Evolutionary conservation across 2,797 vertebrate genomes (phyloP).

Genomic region (Pelobates cultripes): DNA sequence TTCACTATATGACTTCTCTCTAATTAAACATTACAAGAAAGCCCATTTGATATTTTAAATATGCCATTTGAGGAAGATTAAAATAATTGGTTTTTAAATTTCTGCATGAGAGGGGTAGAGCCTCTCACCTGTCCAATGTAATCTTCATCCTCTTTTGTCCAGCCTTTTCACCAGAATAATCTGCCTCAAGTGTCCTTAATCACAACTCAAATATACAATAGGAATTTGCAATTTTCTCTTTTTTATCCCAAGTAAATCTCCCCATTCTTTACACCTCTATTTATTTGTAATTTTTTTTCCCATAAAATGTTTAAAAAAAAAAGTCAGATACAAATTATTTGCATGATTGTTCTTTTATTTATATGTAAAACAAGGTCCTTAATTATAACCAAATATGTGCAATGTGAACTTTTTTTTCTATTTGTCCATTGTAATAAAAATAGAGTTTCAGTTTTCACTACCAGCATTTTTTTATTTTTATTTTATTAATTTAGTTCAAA

Average conservation of each 20-base stretch:
- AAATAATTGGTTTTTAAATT: constrained; percentile 4
- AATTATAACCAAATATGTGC: no score
- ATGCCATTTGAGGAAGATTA: background rate
- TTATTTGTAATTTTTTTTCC: no score
- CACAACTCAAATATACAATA: constrained; percentile 30
- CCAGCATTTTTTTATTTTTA: no score
- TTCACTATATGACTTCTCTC: background rate
- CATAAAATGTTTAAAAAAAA: no score
- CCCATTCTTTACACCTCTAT: no score
- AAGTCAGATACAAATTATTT: no score
- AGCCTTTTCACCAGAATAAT: constrained; percentile 42
- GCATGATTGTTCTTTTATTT: no score
- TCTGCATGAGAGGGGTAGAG: constrained; percentile 33
- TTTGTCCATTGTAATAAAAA: no score
- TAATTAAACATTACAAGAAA: background rate
- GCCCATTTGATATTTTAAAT: background rate
- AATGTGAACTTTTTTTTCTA: no score
- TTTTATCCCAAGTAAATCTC: background rate
- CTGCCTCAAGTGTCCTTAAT: constrained; percentile 49
- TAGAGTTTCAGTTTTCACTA: no score
- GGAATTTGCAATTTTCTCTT: constrained; percentile 39
- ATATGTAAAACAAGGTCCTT: no score
- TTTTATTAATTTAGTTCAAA: no score
- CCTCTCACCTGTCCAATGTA: constrained; percentile 42
- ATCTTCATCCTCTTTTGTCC: constrained; percentile 33